Conservation (phyloP, 2,888 invertebrate genomes). For the Belgica antarctica region DNA sequence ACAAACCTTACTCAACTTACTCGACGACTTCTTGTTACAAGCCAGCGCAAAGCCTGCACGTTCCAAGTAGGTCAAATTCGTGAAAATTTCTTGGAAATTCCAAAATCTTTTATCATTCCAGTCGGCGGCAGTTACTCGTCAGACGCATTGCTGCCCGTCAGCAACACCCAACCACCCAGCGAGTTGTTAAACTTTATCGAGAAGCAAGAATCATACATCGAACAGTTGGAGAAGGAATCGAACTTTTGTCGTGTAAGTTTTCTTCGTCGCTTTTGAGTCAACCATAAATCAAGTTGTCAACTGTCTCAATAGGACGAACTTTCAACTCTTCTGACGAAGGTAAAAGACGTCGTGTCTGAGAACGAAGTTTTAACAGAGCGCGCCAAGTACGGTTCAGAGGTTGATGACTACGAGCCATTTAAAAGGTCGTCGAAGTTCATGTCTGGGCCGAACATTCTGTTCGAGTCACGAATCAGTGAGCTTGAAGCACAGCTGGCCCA, state of each 20-base stretch:
- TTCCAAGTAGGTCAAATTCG: conserved; percentile 26
- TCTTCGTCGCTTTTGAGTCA: not conserved
- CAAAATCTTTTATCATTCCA: not conserved
- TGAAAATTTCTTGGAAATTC: not conserved
- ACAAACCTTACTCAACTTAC: conserved; percentile 28
- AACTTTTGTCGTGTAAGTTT: conserved; percentile 71
- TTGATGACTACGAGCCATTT: not conserved
- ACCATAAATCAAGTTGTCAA: conserved; percentile 37
- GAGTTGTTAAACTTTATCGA: conserved; percentile 79
- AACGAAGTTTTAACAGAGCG: conserved; percentile 78
- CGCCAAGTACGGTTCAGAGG: conserved; percentile 62
- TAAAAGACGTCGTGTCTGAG: conserved; percentile 81
- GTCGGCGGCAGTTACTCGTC: not conserved
- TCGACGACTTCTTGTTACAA: conserved; percentile 26
- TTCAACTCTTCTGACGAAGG: conserved; percentile 72
- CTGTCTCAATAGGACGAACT: conserved; percentile 65
- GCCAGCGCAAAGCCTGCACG: conserved; percentile 7
- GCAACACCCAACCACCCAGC: conserved; percentile 57
- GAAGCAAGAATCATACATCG: conserved; percentile 83
- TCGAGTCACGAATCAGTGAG: conserved; percentile 80
- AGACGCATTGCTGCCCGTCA: conserved; percentile 22
- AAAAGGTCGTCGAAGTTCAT: conserved; percentile 21
- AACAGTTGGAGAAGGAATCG: conserved; percentile 80
- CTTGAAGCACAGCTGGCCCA: conserved; percentile 80
- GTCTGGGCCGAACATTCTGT: conserved; percentile 72